Evolutionary conservation across 2,888 invertebrate genomes (phyloP).

Genomic region (Eupithecia abbreviata): DNA sequence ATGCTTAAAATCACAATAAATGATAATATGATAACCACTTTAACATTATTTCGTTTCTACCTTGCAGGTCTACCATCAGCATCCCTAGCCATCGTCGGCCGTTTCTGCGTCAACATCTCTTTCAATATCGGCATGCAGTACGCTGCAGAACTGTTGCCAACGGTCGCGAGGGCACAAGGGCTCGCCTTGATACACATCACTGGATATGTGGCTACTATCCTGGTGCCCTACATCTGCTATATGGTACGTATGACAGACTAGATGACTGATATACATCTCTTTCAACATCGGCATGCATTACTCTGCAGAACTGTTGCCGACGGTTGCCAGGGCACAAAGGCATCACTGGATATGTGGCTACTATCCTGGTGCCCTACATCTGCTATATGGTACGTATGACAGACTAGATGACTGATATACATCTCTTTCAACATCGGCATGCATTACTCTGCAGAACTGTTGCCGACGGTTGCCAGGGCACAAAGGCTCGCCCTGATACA

Average conservation of each 20-base stretch:
- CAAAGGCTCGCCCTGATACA: conserved; percentile 93
- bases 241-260: conserved; percentile 78
- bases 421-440: conserved; percentile 94
- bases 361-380: conserved; percentile 92
- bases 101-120: conserved; percentile 93
- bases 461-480: conserved; percentile 93
- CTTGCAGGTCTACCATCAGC: conserved; percentile 87
- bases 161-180: conserved; percentile 93
- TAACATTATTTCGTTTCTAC: background rate
- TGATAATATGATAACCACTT: no score
- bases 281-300: conserved; percentile 95
- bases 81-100: conserved; percentile 89
- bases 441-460: conserved; percentile 93
- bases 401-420: conserved; percentile 83
- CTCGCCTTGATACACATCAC: conserved; percentile 92
- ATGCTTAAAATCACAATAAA: no score
- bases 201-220: conserved; percentile 91
- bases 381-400: conserved; percentile 87
- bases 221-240: conserved; percentile 94
- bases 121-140: conserved; percentile 95
- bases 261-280: conserved; percentile 89
- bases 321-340: conserved; percentile 93
- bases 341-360: conserved; percentile 92
- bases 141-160: conserved; percentile 93
- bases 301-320: conserved; percentile 93